A percentile compares a stretch with the other conserved stretches of the same genome.
Conservation (phyloP, 2,113 vertebrate species). For the Pimephales promelas region DNA sequence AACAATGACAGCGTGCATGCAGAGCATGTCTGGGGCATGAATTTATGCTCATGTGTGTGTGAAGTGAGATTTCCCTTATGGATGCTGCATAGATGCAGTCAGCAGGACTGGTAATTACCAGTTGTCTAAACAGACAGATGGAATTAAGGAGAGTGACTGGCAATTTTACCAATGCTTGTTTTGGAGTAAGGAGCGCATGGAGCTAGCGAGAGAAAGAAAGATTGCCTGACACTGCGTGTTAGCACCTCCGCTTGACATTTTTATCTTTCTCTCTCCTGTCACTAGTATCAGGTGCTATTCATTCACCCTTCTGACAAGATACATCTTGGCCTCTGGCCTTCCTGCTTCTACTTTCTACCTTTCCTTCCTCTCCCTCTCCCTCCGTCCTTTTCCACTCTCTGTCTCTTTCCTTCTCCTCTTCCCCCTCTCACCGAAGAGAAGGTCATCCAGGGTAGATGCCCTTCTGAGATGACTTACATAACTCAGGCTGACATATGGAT, state of each 20-base stretch:
- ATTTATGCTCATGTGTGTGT: constrained; percentile 45
- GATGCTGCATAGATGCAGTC: constrained; percentile 65
- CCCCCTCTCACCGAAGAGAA: background rate
- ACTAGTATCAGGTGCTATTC: constrained; percentile 48
- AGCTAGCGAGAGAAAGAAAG: constrained; percentile 44
- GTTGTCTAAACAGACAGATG: constrained; percentile 80
- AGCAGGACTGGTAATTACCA: constrained; percentile 75
- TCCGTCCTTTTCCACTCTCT: constrained; percentile 22
- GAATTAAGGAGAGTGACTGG: constrained; percentile 76
- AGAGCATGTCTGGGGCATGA: constrained; percentile 50
- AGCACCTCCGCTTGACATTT: constrained; percentile 61
- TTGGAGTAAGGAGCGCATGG: constrained; percentile 27
- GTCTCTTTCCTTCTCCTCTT: background rate
- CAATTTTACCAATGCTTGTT: constrained; percentile 69
- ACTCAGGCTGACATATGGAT: constrained; percentile 48
- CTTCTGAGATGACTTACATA: constrained; percentile 48
- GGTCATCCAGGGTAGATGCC: constrained; percentile 44
- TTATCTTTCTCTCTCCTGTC: constrained; percentile 54
- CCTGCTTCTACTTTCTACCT: constrained; percentile 48
- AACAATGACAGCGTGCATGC: constrained; percentile 36
- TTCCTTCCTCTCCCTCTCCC: constrained; percentile 42
- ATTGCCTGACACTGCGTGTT: constrained; percentile 73
- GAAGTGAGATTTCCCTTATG: constrained; percentile 64
- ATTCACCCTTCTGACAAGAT: constrained; percentile 51
- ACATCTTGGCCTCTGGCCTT: constrained; percentile 51